Percentiles rank a stretch among this genome's conserved stretches.
phyloP scores from a whole-genome alignment of 2,113 vertebrate genomes.

The Catharus minimus region DNA sequence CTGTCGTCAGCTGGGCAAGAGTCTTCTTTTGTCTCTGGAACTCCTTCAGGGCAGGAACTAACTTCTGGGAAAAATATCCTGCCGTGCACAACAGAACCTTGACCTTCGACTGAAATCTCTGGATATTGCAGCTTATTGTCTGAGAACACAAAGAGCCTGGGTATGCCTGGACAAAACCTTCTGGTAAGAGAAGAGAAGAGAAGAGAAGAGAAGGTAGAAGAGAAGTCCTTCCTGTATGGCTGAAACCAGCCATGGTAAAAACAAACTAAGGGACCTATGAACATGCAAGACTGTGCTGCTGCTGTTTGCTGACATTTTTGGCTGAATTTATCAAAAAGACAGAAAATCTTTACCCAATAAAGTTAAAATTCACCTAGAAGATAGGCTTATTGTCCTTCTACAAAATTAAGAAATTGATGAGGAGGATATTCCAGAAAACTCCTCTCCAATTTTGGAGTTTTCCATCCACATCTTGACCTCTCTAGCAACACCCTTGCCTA shows the following conservation, averaged over 20 bases:
- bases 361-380: constrained; percentile 8
- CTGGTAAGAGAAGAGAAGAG: neutral
- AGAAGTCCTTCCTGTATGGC: neutral
- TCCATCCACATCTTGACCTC: neutral
- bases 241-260: neutral
- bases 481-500: neutral
- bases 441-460: neutral
- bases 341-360: constrained; percentile 32
- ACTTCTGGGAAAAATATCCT: constrained; percentile 3
- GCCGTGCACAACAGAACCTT: constrained; percentile 2
- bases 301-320: neutral
- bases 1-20: neutral
- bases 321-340: constrained; percentile 32
- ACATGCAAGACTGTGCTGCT: neutral
- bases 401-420: neutral
- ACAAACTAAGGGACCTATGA: neutral
- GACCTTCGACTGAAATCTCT: constrained; percentile 2
- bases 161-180: neutral
- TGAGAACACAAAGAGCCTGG: neutral
- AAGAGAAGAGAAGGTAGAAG: neutral
- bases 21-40: neutral
- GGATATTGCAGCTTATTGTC: neutral
- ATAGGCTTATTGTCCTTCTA: neutral
- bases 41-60: neutral
- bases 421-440: neutral